Conservation (phyloP, 2,888 invertebrate genomes). For the Linnaemya vulpina region DNA sequence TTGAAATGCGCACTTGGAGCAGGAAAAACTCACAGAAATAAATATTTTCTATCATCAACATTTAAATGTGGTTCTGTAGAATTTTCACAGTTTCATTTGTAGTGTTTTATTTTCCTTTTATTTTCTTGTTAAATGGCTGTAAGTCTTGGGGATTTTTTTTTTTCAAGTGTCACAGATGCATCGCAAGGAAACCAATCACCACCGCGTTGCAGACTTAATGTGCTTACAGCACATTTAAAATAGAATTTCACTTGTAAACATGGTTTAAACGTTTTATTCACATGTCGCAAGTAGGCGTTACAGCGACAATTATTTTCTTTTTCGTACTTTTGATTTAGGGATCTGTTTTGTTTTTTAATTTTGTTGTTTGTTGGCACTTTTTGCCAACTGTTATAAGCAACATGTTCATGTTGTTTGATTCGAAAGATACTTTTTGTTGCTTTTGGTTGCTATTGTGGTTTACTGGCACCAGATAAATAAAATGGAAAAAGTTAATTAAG, state of each 20-base stretch:
- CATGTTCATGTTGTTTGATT: constrained; percentile 57
- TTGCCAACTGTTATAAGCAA: constrained; percentile 60
- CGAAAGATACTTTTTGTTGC: not conserved
- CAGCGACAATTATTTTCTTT: constrained; percentile 69
- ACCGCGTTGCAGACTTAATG: constrained; percentile 72
- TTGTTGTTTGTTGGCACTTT: constrained; percentile 51
- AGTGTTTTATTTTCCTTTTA: not conserved
- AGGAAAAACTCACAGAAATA: constrained; percentile 7
- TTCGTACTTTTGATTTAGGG: constrained; percentile 55
- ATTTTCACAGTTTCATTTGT: constrained; percentile 57
- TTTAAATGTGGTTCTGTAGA: constrained; percentile 53
- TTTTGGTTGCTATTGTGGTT: not conserved
- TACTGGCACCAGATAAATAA: not conserved
- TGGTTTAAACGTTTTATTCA: constrained; percentile 66
- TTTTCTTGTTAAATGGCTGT: not conserved
- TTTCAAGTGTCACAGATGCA: constrained; percentile 53
- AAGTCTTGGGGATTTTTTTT: not conserved
- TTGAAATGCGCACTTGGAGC: not conserved
- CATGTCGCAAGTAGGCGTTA: constrained; percentile 71
- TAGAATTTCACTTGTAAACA: constrained; percentile 71
- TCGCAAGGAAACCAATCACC: constrained; percentile 54
- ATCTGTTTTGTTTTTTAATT: constrained; percentile 4
- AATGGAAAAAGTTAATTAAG: not conserved
- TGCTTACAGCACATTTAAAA: constrained; percentile 69
- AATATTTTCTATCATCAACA: constrained; percentile 62